These are phyloP conservation scores for Erinaceus europaeus DNA, from an alignment of 2,113 vertebrate genomes.

Conservation along the genomic window DNA sequence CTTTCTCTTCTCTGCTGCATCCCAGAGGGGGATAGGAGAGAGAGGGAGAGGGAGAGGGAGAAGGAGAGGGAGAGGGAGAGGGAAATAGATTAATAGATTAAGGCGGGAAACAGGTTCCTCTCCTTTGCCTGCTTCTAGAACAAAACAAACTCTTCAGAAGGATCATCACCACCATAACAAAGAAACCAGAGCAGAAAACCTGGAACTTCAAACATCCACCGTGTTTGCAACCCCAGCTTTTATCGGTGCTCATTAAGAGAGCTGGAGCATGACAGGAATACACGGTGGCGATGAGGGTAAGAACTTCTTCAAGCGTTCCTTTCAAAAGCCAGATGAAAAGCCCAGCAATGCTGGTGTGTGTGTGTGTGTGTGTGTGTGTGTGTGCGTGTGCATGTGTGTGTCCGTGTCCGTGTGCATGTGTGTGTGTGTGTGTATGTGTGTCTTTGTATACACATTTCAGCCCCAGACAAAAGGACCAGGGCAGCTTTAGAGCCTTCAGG, in stretches of 20 bases:
- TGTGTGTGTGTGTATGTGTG: constrained; percentile 71
- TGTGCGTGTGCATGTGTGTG: too few species aligned
- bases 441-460: constrained; percentile 68
- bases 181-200: not conserved
- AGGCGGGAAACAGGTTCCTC: constrained; percentile 4
- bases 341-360: too few species aligned
- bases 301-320: constrained; percentile 29
- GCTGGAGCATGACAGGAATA: not conserved
- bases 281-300: not conserved
- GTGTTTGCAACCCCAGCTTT: not conserved
- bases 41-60: not conserved
- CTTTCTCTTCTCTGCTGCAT: not conserved
- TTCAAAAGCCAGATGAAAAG: too few species aligned
- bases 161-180: not conserved
- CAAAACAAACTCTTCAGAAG: not conserved
- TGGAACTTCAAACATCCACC: constrained; percentile 28
- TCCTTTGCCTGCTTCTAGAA: constrained; percentile 18
- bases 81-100: too few species aligned
- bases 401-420: too few species aligned
- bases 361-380: too few species aligned
- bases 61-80: not conserved
- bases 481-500: constrained; percentile 81
- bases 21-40: not conserved
- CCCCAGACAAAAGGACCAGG: constrained; percentile 85
- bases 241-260: not conserved